Conservation (phyloP, 2,113 vertebrate genomes). For the Indicator indicator region DNA sequence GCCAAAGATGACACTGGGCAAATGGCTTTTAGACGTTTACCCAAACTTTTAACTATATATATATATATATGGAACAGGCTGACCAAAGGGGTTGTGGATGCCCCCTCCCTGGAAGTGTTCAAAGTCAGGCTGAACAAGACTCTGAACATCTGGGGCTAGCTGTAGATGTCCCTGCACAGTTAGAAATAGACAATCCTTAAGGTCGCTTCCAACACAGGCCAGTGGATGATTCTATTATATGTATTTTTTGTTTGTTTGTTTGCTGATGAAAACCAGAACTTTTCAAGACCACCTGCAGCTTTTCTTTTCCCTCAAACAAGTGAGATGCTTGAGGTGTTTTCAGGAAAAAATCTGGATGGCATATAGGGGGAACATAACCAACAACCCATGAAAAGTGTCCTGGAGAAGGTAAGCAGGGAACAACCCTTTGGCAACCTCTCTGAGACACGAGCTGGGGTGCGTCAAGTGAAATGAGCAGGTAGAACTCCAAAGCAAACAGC, state of each 20-base stretch:
- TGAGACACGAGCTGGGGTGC: fast-evolving
- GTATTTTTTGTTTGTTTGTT: neutral
- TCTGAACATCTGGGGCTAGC: neutral
- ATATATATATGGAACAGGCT: neutral
- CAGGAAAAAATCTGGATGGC: neutral
- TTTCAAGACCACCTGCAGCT: neutral
- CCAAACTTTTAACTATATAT: neutral
- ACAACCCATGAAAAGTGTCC: fast-evolving
- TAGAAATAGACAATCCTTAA: neutral
- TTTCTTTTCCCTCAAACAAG: fast-evolving
- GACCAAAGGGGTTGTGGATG: neutral
- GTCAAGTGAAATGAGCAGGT: neutral
- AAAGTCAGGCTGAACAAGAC: too few species aligned
- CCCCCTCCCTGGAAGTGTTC: too few species aligned
- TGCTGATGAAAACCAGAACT: neutral
- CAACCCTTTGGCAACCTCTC: neutral
- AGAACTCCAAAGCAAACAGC: neutral
- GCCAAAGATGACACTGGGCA: neutral
- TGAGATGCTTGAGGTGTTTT: neutral
- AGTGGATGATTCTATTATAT: too few species aligned
- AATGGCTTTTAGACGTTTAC: neutral
- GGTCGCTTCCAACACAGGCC: neutral
- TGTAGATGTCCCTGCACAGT: neutral
- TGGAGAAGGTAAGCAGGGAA: neutral
- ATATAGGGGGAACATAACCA: neutral